These are phyloP conservation scores for Chlorodrepanis virens DNA, from an alignment of 2,113 vertebrate species.

Conservation along the genomic window DNA sequence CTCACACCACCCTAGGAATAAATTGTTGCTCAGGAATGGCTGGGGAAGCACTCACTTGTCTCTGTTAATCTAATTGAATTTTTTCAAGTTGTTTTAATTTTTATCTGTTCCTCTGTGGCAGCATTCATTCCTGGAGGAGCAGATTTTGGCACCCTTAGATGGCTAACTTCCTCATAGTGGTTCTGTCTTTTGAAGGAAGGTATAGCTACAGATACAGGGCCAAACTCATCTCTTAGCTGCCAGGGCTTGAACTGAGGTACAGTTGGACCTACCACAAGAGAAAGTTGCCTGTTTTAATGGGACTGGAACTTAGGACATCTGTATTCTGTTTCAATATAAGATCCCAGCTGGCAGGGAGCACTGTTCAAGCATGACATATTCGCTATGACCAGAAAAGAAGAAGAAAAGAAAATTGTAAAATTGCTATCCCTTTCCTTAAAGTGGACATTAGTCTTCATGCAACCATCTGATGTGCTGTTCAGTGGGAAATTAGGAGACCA, in stretches of 20 bases:
- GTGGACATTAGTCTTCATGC: not conserved
- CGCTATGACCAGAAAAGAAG: not conserved
- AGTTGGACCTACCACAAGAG: not conserved
- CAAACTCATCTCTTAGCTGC: not conserved
- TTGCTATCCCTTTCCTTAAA: not conserved
- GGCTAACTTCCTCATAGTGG: not conserved
- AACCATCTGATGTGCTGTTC: not conserved
- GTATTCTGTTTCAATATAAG: not conserved
- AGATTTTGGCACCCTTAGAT: constrained; percentile 5
- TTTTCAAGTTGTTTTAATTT: constrained; percentile 58
- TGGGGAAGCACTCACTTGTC: constrained; percentile 64
- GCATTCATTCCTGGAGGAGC: not conserved
- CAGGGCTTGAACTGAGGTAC: not conserved
- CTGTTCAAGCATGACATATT: not conserved
- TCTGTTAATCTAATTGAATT: constrained; percentile 70
- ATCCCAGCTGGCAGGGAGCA: not conserved
- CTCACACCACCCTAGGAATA: constrained; percentile 69
- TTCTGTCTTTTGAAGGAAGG: not conserved
- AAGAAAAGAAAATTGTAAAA: not conserved
- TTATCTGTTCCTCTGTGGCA: constrained; percentile 25
- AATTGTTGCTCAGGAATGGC: constrained; percentile 67
- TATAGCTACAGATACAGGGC: not conserved
- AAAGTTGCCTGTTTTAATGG: not conserved
- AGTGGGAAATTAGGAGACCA: not conserved
- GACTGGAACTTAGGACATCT: not conserved